A percentile compares a stretch with the other conserved stretches of the same genome.
phyloP scores from a whole-genome alignment of 2,888 invertebrate genomes.

The Trisateles emortualis region DNA sequence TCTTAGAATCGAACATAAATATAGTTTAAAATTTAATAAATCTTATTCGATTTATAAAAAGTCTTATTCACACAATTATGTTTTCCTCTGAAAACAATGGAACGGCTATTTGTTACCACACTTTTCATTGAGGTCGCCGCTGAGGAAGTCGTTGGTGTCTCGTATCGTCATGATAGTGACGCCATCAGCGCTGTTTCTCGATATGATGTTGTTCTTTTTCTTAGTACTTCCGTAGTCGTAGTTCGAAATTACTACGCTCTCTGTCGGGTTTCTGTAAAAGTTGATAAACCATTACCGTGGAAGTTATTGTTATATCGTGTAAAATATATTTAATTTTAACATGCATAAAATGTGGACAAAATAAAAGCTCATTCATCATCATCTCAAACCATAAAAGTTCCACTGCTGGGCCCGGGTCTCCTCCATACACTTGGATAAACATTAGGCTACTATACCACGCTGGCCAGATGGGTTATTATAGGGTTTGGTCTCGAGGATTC shows the following conservation, averaged over 20 bases:
- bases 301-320: constrained; percentile 29
- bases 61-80: neutral
- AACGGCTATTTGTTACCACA: constrained; percentile 70
- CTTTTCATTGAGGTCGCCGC: constrained; percentile 69
- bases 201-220: constrained; percentile 78
- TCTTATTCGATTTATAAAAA: neutral
- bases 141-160: constrained; percentile 72
- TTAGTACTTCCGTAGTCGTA: constrained; percentile 83
- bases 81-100: neutral
- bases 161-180: constrained; percentile 79
- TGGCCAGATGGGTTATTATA: too few species aligned
- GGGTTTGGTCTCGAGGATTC: too few species aligned
- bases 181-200: constrained; percentile 74
- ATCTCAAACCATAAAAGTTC: too few species aligned
- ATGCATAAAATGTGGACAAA: neutral
- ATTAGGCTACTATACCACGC: too few species aligned
- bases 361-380: too few species aligned
- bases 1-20: too few species aligned
- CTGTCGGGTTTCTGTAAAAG: constrained; percentile 80
- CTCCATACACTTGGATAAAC: too few species aligned
- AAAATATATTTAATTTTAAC: neutral
- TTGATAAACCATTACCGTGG: constrained; percentile 68
- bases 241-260: constrained; percentile 83
- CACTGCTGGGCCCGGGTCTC: too few species aligned
- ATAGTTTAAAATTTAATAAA: neutral